Percentiles rank a stretch among this genome's conserved stretches.
Conservation (phyloP, 2,113 vertebrate species). For the Indicator indicator region DNA sequence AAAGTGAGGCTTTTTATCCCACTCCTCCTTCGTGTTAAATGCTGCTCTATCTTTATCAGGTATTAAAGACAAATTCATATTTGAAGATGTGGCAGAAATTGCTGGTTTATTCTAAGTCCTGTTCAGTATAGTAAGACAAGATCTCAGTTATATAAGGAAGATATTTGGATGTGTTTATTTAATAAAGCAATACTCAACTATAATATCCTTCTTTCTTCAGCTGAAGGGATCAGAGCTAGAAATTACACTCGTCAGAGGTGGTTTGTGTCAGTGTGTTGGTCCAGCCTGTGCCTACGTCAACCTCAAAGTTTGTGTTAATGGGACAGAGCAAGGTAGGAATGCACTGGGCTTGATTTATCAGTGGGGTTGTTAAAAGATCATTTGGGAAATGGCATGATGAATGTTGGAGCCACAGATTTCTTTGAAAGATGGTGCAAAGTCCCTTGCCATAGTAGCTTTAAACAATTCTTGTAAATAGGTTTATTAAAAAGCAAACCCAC, state of each 20-base stretch:
- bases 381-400: background rate
- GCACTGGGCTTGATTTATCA: background rate
- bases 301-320: constrained; percentile 82
- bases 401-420: background rate
- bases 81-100: background rate
- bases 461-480: background rate
- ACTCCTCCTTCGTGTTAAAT: background rate
- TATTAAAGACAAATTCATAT: background rate
- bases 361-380: too few relatives aligned
- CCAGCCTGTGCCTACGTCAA: constrained; percentile 91
- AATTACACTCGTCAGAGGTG: constrained; percentile 86
- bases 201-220: constrained; percentile 64
- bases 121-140: background rate
- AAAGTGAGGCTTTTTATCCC: background rate
- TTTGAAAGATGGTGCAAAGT: background rate
- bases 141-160: background rate
- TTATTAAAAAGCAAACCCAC: background rate
- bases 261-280: constrained; percentile 65
- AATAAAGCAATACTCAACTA: background rate
- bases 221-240: constrained; percentile 93
- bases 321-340: constrained; percentile 86
- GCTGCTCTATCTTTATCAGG: background rate
- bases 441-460: background rate
- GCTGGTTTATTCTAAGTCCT: background rate
- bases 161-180: background rate